Evolutionary conservation across 2,888 invertebrate species (phyloP), one percentile per base, ranked within the genome.

Genomic region (Troides aeacus): DNA sequence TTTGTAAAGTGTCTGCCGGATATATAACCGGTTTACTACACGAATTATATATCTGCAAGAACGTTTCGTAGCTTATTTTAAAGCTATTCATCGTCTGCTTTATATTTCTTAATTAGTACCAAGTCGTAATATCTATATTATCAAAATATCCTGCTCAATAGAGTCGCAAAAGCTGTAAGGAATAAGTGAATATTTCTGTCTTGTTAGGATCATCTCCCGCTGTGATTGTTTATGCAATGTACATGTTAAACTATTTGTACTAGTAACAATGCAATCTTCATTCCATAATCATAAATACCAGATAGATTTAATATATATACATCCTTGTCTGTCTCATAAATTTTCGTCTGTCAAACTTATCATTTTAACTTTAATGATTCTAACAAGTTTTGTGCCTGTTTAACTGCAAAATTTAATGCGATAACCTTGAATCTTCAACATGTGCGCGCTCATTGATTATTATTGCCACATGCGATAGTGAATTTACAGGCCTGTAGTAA

Each of bases 401-500:
- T 23, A 65, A 46, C 50, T 66, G 36, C 61, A 36, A 67, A 67
- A 61, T 61, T 53, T 53, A 61, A 58, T 23, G 24, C 23, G 23
- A 58, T 61, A 66, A 60, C 39, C 66, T 66, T 53, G 61, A 66
- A 61, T 24, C 66, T 56, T 10, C 0, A 36, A 62, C 62, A 18
- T 67, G 23, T 62, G 42, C 56, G 62, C 57, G 21, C 57, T 58
- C 23, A 58, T 21, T 23, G 59, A 62, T 67, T 62, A 62, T 21
- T 56, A 56, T 62, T 57, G 62, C 67, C 67, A 67, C 24, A 67
- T 46, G 66, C 66, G 66, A 46, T 53, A 30, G 23, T 50, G 23
- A 21, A 46, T 63, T 21, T 63, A 63, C 63, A n/a, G 58, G 66
- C 61, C n/a, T 66, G 61, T 66, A 60, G 36, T 66, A 36, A 60